Evolutionary conservation across 2,797 vertebrate species (phyloP).

Genomic region (Enteromius viviparus): DNA sequence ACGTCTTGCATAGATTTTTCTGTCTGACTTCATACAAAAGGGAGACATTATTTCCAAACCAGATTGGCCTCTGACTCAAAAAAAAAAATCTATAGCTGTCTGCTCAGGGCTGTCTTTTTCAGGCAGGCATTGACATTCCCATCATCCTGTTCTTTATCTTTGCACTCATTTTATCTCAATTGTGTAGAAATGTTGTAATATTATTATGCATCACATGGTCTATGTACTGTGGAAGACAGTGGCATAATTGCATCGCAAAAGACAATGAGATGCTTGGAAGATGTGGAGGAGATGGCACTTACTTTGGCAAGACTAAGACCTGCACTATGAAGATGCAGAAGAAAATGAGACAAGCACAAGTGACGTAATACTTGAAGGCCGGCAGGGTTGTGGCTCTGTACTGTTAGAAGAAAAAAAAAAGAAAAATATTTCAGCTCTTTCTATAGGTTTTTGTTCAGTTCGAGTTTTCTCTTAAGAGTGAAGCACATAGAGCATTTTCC

Average conservation of each 20-base stretch:
- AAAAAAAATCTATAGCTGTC: slow-evolving; percentile 66
- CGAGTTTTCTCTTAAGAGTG: background rate
- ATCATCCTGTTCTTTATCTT: slow-evolving; percentile 60
- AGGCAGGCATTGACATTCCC: slow-evolving; percentile 60
- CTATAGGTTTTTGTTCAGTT: background rate
- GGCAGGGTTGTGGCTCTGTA: slow-evolving; percentile 94
- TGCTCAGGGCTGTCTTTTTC: slow-evolving; percentile 50
- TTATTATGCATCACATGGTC: slow-evolving; percentile 21
- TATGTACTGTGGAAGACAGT: background rate
- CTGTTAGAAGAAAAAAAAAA: slow-evolving; percentile 72
- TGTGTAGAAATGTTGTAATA: slow-evolving; percentile 1
- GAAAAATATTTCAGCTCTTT: slow-evolving; percentile 1
- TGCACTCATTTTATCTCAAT: slow-evolving; percentile 22
- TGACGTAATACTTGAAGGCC: slow-evolving; percentile 97
- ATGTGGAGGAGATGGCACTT: slow-evolving; percentile 71
- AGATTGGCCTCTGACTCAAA: slow-evolving; percentile 56
- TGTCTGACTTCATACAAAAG: slow-evolving; percentile 55
- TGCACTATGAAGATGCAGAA: slow-evolving; percentile 97
- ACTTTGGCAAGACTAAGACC: slow-evolving; percentile 95
- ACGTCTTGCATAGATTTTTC: slow-evolving; percentile 55
- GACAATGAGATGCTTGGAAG: background rate
- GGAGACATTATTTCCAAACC: slow-evolving; percentile 60
- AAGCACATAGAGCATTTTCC: background rate
- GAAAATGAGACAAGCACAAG: slow-evolving; percentile 96
- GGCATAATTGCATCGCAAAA: background rate